Evolutionary conservation across 2,888 invertebrate genomes (phyloP).

Genomic region (Habroteleia sp.): DNA sequence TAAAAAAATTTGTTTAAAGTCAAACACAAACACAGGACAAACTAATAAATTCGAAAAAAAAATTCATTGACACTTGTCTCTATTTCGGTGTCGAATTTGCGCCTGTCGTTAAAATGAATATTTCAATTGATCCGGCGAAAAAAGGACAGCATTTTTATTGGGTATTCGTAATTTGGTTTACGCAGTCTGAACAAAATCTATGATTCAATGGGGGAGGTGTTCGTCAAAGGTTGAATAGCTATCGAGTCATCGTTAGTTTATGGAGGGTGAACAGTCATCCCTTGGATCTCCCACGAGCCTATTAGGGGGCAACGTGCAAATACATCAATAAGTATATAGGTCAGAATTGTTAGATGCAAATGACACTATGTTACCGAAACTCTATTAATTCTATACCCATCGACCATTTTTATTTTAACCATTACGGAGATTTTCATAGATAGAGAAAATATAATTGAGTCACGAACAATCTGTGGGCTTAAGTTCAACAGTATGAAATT

Average conservation of each 20-base stretch:
- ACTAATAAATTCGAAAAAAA: neutral
- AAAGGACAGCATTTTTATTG: slow-evolving; percentile 37
- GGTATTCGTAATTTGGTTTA: slow-evolving; percentile 49
- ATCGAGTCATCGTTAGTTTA: slow-evolving; percentile 56
- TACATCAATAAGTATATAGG: slow-evolving; percentile 60
- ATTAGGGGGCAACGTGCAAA: slow-evolving; percentile 67
- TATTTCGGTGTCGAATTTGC: neutral
- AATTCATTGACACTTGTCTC: slow-evolving; percentile 12
- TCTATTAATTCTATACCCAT: too few species aligned
- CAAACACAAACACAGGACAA: neutral
- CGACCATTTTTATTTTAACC: too few species aligned
- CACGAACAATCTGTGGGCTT: too few species aligned
- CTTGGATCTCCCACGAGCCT: slow-evolving; percentile 67
- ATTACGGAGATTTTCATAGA: too few species aligned
- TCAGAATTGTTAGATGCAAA: slow-evolving; percentile 49
- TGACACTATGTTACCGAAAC: slow-evolving; percentile 5
- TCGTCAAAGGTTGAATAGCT: slow-evolving; percentile 59
- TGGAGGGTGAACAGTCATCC: slow-evolving; percentile 72
- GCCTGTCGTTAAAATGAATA: slow-evolving; percentile 13
- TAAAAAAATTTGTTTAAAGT: slow-evolving; percentile 17
- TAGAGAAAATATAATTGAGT: too few species aligned
- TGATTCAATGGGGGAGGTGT: slow-evolving; percentile 41
- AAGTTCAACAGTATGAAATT: too few species aligned
- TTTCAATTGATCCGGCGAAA: slow-evolving; percentile 17
- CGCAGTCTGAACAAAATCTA: slow-evolving; percentile 51